Evolutionary conservation across 2,113 vertebrate species (phyloP).

Genomic region (Salvator merianae): DNA sequence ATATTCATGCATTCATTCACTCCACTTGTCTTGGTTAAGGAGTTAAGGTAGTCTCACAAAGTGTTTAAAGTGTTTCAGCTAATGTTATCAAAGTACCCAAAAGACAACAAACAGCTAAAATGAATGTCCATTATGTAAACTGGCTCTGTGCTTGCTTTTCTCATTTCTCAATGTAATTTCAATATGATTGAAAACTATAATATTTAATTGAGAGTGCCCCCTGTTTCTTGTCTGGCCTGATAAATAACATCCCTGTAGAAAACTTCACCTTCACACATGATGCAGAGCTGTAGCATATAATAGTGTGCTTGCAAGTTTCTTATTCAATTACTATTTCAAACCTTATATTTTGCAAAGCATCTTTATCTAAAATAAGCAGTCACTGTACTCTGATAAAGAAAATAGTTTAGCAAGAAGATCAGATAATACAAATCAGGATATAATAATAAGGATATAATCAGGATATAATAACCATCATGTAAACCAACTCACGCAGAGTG

Average conservation of each 20-base stretch:
- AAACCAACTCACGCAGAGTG: no score
- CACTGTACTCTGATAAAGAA: no score
- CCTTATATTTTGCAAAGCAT: constrained; percentile 19
- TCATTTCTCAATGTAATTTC: constrained; percentile 1
- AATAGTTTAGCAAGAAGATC: no score
- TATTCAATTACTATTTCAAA: constrained; percentile 35
- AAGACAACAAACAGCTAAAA: neutral
- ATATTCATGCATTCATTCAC: no score
- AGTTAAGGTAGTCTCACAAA: neutral
- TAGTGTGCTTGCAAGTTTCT: constrained; percentile 27
- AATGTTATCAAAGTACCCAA: neutral
- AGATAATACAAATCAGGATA: no score
- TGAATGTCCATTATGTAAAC: neutral
- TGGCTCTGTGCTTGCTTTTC: neutral
- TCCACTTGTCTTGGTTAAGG: neutral
- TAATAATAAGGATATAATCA: no score
- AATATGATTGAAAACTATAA: rapidly evolving
- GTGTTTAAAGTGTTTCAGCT: rapidly evolving
- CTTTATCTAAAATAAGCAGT: no score
- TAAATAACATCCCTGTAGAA: constrained; percentile 17
- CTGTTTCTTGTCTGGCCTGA: constrained; percentile 4
- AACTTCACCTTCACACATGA: neutral
- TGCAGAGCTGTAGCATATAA: constrained; percentile 14
- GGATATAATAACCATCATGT: no score
- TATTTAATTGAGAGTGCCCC: constrained; percentile 6